Conservation (phyloP, 1,140 invertebrate genomes). For the Drusus annulatus region DNA sequence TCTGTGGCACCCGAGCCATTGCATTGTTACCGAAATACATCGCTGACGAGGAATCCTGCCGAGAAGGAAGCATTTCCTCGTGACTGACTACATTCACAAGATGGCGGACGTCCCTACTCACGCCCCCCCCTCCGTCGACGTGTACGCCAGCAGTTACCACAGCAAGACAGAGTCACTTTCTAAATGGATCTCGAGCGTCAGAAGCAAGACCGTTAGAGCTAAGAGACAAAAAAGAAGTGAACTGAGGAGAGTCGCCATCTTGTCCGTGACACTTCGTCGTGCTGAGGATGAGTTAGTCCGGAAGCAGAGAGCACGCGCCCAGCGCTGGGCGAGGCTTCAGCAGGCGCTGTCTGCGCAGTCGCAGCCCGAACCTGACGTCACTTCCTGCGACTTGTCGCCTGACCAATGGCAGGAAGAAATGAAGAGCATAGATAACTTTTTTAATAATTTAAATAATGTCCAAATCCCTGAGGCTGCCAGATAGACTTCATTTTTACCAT, state of each 20-base stretch:
- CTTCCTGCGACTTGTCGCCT: not conserved
- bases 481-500: not conserved
- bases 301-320: constrained; percentile 48
- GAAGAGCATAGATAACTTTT: constrained; percentile 52
- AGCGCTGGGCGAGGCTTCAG: constrained; percentile 47
- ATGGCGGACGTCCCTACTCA: constrained; percentile 17
- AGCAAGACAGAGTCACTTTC: constrained; percentile 48
- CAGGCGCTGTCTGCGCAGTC: constrained; percentile 11
- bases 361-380: not conserved
- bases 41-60: not conserved
- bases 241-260: constrained; percentile 44
- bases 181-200: constrained; percentile 52
- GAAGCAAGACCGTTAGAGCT: constrained; percentile 38
- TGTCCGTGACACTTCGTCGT: constrained; percentile 34
- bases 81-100: not conserved
- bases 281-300: constrained; percentile 50
- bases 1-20: not conserved
- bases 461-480: constrained; percentile 41
- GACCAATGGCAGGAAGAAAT: constrained; percentile 43
- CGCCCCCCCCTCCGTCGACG: not conserved
- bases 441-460: constrained; percentile 50
- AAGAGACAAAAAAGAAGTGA: constrained; percentile 38
- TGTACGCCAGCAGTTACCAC: constrained; percentile 11
- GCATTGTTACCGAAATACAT: not conserved
- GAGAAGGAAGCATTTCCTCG: not conserved